phyloP scores from a whole-genome alignment of 2,797 vertebrate genomes.

The Myotis findleyi region DNA sequence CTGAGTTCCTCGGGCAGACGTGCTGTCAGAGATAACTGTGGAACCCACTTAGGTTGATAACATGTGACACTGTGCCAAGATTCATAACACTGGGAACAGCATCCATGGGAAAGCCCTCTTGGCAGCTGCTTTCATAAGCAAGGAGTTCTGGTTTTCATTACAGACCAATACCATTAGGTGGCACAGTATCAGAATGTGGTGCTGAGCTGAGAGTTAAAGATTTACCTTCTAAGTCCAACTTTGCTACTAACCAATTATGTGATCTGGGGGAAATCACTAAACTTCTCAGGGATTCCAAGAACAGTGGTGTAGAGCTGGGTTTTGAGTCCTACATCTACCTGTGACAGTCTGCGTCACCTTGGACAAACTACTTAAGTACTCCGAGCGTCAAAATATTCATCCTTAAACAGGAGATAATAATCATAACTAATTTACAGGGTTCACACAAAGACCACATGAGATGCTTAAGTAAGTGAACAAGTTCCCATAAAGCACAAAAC shows the following conservation, averaged over 20 bases:
- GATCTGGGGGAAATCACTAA: background rate
- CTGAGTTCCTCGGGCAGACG: background rate
- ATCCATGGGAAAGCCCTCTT: slow-evolving; percentile 30
- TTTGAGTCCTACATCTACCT: slow-evolving; percentile 28
- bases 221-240: slow-evolving; percentile 56
- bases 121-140: slow-evolving; percentile 62
- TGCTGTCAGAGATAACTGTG: background rate
- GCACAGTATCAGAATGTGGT: slow-evolving; percentile 24
- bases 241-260: slow-evolving; percentile 56
- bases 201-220: slow-evolving; percentile 51
- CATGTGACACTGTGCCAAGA: slow-evolving; percentile 51
- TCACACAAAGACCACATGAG: background rate
- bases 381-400: background rate
- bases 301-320: background rate
- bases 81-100: slow-evolving; percentile 25
- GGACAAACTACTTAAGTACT: background rate
- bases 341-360: background rate
- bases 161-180: slow-evolving; percentile 47
- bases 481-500: background rate
- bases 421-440: background rate
- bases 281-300: slow-evolving; percentile 17
- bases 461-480: background rate
- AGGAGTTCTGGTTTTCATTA: slow-evolving; percentile 73
- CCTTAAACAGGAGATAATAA: background rate
- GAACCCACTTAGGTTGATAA: slow-evolving; percentile 5